Conservation (phyloP, 2,797 vertebrate genomes). For the Coranthus polyacanthus region DNA sequence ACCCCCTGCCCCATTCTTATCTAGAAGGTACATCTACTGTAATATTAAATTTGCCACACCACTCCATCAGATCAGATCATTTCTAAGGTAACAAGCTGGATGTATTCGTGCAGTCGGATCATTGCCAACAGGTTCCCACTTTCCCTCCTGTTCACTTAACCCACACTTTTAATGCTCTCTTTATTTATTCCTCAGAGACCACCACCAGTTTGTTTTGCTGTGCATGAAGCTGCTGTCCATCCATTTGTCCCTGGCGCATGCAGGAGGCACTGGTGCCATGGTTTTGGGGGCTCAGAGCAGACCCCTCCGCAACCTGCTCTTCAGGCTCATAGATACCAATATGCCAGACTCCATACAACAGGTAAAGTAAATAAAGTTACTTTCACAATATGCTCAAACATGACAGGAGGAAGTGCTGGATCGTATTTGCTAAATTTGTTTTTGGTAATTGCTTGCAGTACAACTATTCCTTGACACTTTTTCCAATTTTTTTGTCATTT, state of each 20-base stretch:
- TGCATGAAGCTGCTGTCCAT: slow-evolving; percentile 89
- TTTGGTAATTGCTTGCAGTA: too few relatives aligned
- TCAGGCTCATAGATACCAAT: slow-evolving; percentile 88
- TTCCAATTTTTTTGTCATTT: too few relatives aligned
- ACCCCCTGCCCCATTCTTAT: slow-evolving; percentile 84
- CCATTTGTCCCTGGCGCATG: slow-evolving; percentile 88
- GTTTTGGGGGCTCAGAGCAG: slow-evolving; percentile 87
- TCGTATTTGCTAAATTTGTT: neutral
- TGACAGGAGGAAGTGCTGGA: neutral
- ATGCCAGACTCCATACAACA: slow-evolving; percentile 89
- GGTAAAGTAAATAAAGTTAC: slow-evolving; percentile 61
- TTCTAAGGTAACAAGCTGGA: too few relatives aligned
- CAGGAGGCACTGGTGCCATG: slow-evolving; percentile 86
- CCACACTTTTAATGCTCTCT: slow-evolving; percentile 15
- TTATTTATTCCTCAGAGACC: slow-evolving; percentile 78
- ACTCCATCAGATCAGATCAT: too few relatives aligned
- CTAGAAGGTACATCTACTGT: slow-evolving; percentile 79
- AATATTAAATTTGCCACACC: too few relatives aligned
- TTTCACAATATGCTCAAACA: neutral
- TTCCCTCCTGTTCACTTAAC: slow-evolving; percentile 3
- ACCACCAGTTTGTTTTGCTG: slow-evolving; percentile 88
- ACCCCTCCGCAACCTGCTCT: slow-evolving; percentile 87
- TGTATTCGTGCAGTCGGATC: neutral
- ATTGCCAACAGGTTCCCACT: neutral
- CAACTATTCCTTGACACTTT: neutral